Base-by-base conservation (phyloP, 30 jellyfish, hydroid and myxozoan genomes). In the Hydra vulgaris region DNA sequence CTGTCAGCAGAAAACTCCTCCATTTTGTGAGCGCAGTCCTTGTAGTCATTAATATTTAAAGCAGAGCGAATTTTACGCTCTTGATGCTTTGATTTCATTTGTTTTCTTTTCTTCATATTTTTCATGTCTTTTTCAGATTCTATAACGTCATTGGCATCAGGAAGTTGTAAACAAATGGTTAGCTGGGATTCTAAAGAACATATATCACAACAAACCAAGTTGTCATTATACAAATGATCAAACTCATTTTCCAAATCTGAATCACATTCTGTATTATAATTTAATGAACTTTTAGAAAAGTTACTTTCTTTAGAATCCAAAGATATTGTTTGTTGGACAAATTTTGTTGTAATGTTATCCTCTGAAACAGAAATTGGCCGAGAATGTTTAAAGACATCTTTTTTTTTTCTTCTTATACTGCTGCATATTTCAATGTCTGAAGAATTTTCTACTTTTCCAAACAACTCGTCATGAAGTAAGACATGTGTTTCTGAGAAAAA, bases 21-120 rank as follows among this genome's bases (percentile, higher is more conserved):
- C 85, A 78, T 78, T 17, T 75, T 74, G 23, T 78, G 85, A 21
- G 85, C 26, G n/a, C 85, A 78, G 69, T 78, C 85, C 23, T 78
- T 78, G 26, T 78, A 78, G n/a, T 78, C 85, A 25, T 78, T 75
- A n/a, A 78, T 40, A 40, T 40, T 40, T 40, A 40, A 40, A 40
- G 61, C 61, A 40, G 61, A 40, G 12, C 61, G 61, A 40, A 40
- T 40, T 40, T 40, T 40, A 40, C 61, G 61, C 12, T 40, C 61
- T 40, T 12, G 5, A 40, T 40, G 61, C 61, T 40, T 40, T 40
- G 61, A 40, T 40, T 40, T 40, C 52, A 0, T 78, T 17, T 40
- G 40, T 54, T 19, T 21, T 76, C 0, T n/a, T 78, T 61, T 78
- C 53, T 18, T 53, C 55, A 27, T 3, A 16, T 20, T 61, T 61